Base-by-base conservation (phyloP, 2,113 vertebrate genomes). In the Misgurnus anguillicaudatus region DNA sequence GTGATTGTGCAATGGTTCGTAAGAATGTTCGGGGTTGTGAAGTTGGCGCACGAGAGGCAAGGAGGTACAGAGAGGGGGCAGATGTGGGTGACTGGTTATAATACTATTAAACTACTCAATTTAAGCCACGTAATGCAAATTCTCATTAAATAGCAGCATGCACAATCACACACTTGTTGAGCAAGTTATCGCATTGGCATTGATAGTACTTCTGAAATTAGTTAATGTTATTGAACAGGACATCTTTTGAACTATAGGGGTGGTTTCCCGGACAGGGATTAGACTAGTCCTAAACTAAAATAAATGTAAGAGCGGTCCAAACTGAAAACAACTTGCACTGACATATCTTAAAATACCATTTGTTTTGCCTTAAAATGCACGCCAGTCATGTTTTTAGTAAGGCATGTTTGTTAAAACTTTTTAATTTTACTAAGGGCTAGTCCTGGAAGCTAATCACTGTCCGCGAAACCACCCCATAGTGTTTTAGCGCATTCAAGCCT, bases 81-180 rank as follows among this genome's bases (percentile, higher is more conserved):
- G 76, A 57, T 60, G 74, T 58, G 38, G 36, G 62, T 74, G 71
- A 74, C 42, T 31, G 24, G 65, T 75, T 45, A 66, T 81, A 75
- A 81, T 81, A 24, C 70, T 45, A 78, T 74, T 84, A 78, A 84
- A 80, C 68, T 38, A 74, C 41, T 60, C 13, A 80, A 62, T 24
- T 24, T 21, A 73, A 75, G 65, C 83, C 83, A 79, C 79, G 41
- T 66, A 31, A 48, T 80, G 39, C 65, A 48, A 69, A 81, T 70
- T 70, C 75, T 58, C 71, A 62, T 80, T 84, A 84, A 63, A 75
- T 61, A 45, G 19, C n/a, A 79, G 5, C 38, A 57, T 38, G 67
- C 53, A 79, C 64, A 51, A n/a, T n/a, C 17, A 53, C 24, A 68
- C 76, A 63, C 64, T 48, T 68, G 41, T 66, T 70, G 19, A 76